Evolutionary conservation across 2,797 vertebrate genomes (phyloP).

Genomic region (Poliocrania exsul): DNA sequence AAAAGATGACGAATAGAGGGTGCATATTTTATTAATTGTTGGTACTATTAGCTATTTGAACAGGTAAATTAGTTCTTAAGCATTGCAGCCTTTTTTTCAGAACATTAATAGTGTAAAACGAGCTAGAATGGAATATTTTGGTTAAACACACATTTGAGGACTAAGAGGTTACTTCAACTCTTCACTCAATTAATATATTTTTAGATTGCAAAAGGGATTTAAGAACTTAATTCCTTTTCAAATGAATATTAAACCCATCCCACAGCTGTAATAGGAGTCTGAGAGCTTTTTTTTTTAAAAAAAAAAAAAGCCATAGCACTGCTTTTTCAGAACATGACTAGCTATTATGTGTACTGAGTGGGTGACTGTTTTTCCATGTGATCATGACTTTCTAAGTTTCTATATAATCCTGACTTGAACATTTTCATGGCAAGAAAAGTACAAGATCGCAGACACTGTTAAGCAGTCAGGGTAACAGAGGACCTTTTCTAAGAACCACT

Average conservation of each 20-base stretch:
- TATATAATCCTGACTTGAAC: slow-evolving; percentile 29
- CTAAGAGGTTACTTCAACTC: not conserved
- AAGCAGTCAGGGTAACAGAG: slow-evolving; percentile 2
- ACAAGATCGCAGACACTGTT: slow-evolving; percentile 18
- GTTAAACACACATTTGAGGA: not conserved
- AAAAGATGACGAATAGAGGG: not conserved
- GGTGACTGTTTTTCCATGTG: slow-evolving; percentile 62
- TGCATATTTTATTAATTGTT: not conserved
- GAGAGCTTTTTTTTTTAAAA: not conserved
- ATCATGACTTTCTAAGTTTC: slow-evolving; percentile 65
- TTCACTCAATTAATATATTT: slow-evolving; percentile 6
- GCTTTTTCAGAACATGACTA: slow-evolving; percentile 38
- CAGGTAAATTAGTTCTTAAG: not conserved
- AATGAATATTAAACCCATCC: not conserved
- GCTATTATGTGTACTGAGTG: slow-evolving; percentile 58
- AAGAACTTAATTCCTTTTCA: not conserved
- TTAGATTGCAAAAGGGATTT: not conserved
- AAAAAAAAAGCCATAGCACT: not conserved
- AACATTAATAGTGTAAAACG: not conserved
- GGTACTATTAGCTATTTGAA: not conserved
- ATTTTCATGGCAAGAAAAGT: not conserved
- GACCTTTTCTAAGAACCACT: slow-evolving; percentile 31
- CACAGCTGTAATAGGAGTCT: not conserved
- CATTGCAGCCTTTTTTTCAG: not conserved
- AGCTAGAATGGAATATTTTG: not conserved